These are phyloP conservation scores for Corythaeola cristata DNA, from an alignment of 2,113 vertebrate species.

Conservation along the genomic window DNA sequence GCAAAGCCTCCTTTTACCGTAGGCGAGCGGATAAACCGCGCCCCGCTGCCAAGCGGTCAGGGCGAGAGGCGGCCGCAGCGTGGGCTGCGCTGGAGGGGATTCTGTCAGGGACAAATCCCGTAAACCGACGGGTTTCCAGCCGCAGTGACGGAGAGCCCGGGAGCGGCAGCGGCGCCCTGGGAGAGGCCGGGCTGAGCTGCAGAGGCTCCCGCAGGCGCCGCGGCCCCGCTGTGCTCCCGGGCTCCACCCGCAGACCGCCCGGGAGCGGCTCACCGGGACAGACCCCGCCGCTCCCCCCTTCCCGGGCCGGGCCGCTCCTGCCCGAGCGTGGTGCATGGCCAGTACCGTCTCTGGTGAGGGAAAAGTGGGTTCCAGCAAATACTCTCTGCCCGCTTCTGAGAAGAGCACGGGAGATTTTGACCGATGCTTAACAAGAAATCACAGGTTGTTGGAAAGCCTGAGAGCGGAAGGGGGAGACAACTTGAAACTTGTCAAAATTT, in stretches of 20 bases:
- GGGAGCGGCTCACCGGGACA: neutral
- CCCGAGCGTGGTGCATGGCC: neutral
- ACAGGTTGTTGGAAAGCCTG: neutral
- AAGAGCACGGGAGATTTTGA: too few relatives aligned
- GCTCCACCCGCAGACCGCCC: neutral
- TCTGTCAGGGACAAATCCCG: too few relatives aligned
- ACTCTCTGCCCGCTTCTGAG: neutral
- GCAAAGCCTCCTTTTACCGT: neutral
- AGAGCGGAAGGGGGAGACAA: neutral
- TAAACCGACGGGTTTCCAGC: neutral
- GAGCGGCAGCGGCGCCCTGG: neutral
- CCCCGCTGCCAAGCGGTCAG: neutral
- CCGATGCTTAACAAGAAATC: too few relatives aligned
- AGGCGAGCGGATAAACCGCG: neutral
- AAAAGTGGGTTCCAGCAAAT: neutral
- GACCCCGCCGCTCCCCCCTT: neutral
- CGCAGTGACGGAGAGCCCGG: neutral
- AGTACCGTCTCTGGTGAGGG: fast-evolving
- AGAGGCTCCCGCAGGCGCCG: neutral
- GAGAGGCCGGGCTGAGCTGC: neutral
- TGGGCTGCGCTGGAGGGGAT: neutral
- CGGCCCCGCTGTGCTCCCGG: neutral
- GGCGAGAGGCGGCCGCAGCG: too few relatives aligned
- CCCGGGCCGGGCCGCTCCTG: neutral
- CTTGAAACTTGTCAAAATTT: neutral